Base-by-base conservation (phyloP, 2,888 invertebrate genomes). In the Tipula helvola region DNA sequence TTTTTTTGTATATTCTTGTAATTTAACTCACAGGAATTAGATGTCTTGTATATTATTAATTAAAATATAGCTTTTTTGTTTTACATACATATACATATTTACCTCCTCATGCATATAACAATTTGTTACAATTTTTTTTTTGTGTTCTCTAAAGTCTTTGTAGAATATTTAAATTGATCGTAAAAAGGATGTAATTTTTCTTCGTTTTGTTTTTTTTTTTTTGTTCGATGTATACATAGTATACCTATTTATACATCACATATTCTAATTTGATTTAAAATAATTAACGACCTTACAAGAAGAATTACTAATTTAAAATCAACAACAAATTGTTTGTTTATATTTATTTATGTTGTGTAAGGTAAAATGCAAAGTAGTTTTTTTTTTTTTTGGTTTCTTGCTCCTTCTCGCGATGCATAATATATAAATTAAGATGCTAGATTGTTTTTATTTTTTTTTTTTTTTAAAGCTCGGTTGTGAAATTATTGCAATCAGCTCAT, bases 231-330 rank as follows among this genome's bases (percentile, higher is more conserved):
- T 39, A 39, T 39, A 5, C 5, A 39, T n/a, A 28, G 71, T n/a
- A n/a, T n/a, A n/a, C n/a, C n/a, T n/a, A n/a, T n/a, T n/a, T n/a
- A n/a, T 71, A 71, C 71, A 71, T 71, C 71, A 71, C 71, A 71
- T 71, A 18, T 71, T 71, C 71, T 71, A 71, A 71, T 71, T 71
- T 71, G 71, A 71, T 71, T 71, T 71, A 71, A 71, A 71, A 71
- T 71, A 71, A 71, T 71, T 71, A 71, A 71, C 71, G 71, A 71
- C 71, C 71, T 71, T 71, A 71, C 71, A 71, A 71, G 71, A 71
- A 28, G 28, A 71, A 71, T 28, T 71, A 71, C 71, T 71, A 71
- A 71, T 71, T 71, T 71, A 28, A 28, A 71, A 71, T 71, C 71
- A 71, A 71, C 71, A 71, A 71, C 71, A 71, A 71, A 71, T 71